Evolutionary conservation across 2,888 invertebrate species (phyloP).

Genomic region (Oligia strigilis): DNA sequence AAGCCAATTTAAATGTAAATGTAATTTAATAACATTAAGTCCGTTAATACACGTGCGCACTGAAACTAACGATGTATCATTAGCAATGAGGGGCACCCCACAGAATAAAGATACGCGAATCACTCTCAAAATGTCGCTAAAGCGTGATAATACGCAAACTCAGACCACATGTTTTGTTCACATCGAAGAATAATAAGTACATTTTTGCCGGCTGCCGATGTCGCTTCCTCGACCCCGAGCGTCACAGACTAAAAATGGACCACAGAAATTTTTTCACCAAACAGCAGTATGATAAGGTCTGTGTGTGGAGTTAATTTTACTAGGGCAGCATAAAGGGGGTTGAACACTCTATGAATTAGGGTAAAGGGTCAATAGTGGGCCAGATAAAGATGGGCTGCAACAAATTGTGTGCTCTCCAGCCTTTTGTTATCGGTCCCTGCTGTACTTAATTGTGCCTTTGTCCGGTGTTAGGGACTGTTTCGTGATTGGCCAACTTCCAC

Average conservation of each 20-base stretch:
- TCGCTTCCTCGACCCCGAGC: constrained; percentile 47
- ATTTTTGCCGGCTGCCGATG: constrained; percentile 68
- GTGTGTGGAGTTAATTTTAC: constrained; percentile 63
- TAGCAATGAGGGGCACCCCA: constrained; percentile 77
- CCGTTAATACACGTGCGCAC: constrained; percentile 81
- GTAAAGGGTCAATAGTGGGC: constrained; percentile 89
- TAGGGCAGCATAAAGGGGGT: constrained; percentile 73
- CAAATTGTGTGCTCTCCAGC: constrained; percentile 88
- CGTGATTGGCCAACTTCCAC: constrained; percentile 81
- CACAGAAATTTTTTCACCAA: constrained; percentile 37
- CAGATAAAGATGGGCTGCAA: constrained; percentile 90
- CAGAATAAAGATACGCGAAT: constrained; percentile 82
- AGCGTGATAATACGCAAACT: constrained; percentile 84
- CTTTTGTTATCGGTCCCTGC: constrained; percentile 88
- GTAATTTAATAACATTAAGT: constrained; percentile 64
- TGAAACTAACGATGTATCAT: constrained; percentile 80
- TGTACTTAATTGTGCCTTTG: constrained; percentile 90
- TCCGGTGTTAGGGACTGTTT: constrained; percentile 79
- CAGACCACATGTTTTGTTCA: constrained; percentile 88
- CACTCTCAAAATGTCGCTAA: constrained; percentile 88
- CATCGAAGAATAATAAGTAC: constrained; percentile 84
- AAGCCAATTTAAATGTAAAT: constrained; percentile 65
- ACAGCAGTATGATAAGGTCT: constrained; percentile 60
- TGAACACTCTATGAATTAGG: constrained; percentile 84
- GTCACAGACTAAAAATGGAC: constrained; percentile 69